These are phyloP conservation scores for Sesamia inferens DNA, from an alignment of 2,888 invertebrate species.

Conservation along the genomic window DNA sequence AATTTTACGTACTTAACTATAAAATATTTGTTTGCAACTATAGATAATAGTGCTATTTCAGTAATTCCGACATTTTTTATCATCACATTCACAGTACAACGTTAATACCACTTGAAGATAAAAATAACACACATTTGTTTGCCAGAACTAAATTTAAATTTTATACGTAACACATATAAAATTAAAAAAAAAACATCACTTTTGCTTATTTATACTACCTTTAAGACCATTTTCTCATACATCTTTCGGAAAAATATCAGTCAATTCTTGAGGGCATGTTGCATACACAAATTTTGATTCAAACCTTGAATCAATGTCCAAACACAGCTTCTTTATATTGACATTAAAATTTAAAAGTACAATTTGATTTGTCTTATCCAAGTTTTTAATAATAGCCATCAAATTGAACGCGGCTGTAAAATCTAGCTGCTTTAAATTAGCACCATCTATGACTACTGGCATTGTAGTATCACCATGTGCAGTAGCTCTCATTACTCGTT, in stretches of 20 bases:
- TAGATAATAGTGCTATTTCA: too few relatives aligned
- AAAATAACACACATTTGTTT: too few relatives aligned
- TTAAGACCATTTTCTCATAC: slow-evolving; percentile 53
- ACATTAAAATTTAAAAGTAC: slow-evolving; percentile 79
- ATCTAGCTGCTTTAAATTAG: slow-evolving; percentile 78
- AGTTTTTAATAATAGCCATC: slow-evolving; percentile 78
- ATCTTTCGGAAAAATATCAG: slow-evolving; percentile 65
- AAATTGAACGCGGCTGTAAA: slow-evolving; percentile 82
- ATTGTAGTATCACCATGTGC: slow-evolving; percentile 59
- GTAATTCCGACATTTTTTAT: too few relatives aligned
- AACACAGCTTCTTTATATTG: slow-evolving; percentile 74
- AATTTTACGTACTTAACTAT: too few relatives aligned
- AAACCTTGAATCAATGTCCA: slow-evolving; percentile 73
- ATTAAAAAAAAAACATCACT: too few relatives aligned
- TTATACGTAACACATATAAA: too few relatives aligned
- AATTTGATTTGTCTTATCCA: slow-evolving; percentile 75
- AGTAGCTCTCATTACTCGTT: slow-evolving; percentile 70
- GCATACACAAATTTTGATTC: slow-evolving; percentile 74
- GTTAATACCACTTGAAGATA: too few relatives aligned
- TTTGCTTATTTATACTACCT: too few relatives aligned
- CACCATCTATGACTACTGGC: slow-evolving; percentile 79
- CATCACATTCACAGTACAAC: too few relatives aligned
- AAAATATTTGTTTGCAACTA: too few relatives aligned
- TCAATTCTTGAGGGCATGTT: slow-evolving; percentile 68
- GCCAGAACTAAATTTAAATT: too few relatives aligned